Evolutionary conservation across 1,140 invertebrate species (phyloP), one percentile per base, ranked within the genome.

Genomic region (Lysiphlebus fabarum): DNA sequence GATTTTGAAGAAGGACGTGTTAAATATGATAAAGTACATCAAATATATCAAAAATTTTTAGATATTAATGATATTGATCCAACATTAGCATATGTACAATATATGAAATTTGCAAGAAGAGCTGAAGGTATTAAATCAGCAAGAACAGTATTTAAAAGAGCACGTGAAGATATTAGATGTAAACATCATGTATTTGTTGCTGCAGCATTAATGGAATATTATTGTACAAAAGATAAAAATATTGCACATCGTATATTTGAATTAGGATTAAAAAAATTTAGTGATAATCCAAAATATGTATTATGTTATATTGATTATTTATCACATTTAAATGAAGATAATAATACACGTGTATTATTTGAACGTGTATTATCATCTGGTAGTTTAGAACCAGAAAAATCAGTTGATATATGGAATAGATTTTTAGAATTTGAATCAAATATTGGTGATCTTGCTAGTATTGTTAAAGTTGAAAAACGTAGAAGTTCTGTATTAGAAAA

Each of bases 381-480:
- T n/a, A 91, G 90, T 65, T 78, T 99, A 17, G 88, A 92, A 62
- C 87, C 91, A 5, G 92, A 98, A 75, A 93, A 95, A 81, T 94
- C 94, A 40, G 91, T 96, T 36, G 95, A 99, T 72, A 96, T 99
- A 61, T 99, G 97, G 97, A 98, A 98, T 78, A 84, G 91, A 60
- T 99, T 99, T 79, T 81, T 99, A 40, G 95, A 99, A 71, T 99
- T 99, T 79, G 98, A 99, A 81, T 96, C 95, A 17, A 96, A 97
- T 68, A 96, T 99, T 65, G 97, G 98, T 1, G 97, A 99, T 81
- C 76, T 99, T 44, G 89, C 95, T n/a, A 95, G 92, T 81, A 97
- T 99, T 58, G 87, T 98, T 0, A 99, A 99, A 83, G 96, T 99
- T 7, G 96, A 99, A 76, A 95, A 96, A 70, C 75, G 96, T 55